Evolutionary conservation across 2,113 vertebrate species (phyloP), one percentile per base, ranked within the genome.

Genomic region (Eretmochelys imbricata): DNA sequence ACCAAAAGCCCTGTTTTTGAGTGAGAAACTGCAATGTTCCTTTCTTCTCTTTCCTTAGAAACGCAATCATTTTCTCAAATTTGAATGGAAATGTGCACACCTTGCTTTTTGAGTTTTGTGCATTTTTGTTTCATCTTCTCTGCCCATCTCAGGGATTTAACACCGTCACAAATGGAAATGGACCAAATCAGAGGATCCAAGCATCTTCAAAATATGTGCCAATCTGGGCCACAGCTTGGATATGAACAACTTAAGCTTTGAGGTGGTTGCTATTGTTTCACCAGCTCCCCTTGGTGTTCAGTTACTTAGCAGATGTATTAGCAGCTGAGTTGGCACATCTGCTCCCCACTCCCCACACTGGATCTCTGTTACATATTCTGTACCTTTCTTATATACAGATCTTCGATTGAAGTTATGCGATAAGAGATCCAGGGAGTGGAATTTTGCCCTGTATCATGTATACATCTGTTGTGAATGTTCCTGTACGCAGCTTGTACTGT

Each of bases 251-350:
- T 85, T 82, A n/a, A 8, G 38, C 24, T 89, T 93, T 94, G 88
- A 89, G 48, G 27, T 75, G 82, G 54, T 90, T 86, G 85, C 80
- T 11, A 0, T 69, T 94, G 89, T 81, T 94, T 83, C 88, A 54
- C 85, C 38, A 82, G 48, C 65, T 13, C n/a, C 50, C 89, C 93
- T 91, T 93, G 94, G 91, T 95, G 90, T 94, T 90, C 59, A 82
- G 16, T 83, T 86, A 91, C 80, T 90, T 89, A 62, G 88, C 78
- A 62, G 69, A 35, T 3, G 0, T n/a, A 29, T 76, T 84, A 85
- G 84, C 69, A 87, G 79, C 24, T 87, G 80, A 94, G 80, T 51
- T 22, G 27, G 50, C 0, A 2, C 0, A 0, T 76, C 54, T 62
- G 72, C 84, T 88, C 53, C 59, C 90, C 95, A 89, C 79, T 48